phyloP scores from a whole-genome alignment of 1,140 invertebrate species.

The Cataglyphis hispanica region DNA sequence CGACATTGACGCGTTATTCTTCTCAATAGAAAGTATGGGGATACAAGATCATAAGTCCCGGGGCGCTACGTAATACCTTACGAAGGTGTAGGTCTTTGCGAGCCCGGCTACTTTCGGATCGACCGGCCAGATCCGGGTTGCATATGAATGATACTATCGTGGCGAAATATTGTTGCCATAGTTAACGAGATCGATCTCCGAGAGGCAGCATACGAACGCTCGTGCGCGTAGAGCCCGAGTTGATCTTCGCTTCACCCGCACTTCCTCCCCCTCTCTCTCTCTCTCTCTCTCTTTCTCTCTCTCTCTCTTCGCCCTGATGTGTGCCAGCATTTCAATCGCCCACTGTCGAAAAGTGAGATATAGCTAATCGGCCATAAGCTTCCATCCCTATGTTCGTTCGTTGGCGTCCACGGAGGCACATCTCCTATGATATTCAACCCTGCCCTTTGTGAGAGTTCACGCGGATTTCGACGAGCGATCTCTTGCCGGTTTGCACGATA shows the following conservation, averaged over 20 bases:
- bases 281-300: neutral
- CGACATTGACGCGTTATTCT: neutral
- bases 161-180: conserved; percentile 60
- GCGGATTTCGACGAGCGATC: conserved; percentile 47
- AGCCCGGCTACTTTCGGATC: conserved; percentile 52
- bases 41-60: neutral
- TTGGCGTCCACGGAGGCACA: conserved; percentile 19
- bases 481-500: conserved; percentile 13
- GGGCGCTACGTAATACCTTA: conserved; percentile 13
- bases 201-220: conserved; percentile 21
- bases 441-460: conserved; percentile 52
- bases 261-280: neutral
- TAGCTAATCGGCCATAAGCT: conserved; percentile 69
- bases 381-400: conserved; percentile 33
- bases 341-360: conserved; percentile 71
- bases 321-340: conserved; percentile 64
- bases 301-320: neutral
- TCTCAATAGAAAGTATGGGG: neutral
- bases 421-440: conserved; percentile 38
- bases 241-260: conserved; percentile 40
- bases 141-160: conserved; percentile 58
- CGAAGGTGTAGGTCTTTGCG: neutral
- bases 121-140: conserved; percentile 37
- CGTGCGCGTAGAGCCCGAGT: conserved; percentile 16
- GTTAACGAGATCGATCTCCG: conserved; percentile 60